phyloP scores from a whole-genome alignment of 2,797 vertebrate genomes.

The Varecia variegata region DNA sequence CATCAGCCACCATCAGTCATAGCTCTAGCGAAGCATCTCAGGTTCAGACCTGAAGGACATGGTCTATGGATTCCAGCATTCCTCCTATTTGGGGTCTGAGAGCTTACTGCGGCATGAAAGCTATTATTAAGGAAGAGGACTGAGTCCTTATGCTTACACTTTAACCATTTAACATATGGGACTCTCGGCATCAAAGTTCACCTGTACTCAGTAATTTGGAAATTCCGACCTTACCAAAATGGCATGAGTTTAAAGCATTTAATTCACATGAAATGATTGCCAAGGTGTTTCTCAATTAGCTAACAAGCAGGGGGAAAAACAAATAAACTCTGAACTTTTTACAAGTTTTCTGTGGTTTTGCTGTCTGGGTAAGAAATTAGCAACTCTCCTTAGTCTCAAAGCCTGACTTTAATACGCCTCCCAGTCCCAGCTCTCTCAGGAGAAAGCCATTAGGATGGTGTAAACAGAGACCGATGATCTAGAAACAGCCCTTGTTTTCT shows the following conservation, averaged over 20 bases:
- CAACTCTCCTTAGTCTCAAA: background rate
- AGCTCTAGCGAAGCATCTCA: background rate
- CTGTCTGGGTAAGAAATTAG: background rate
- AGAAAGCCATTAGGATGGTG: background rate
- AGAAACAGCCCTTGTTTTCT: slow-evolving; percentile 17
- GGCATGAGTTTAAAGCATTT: background rate
- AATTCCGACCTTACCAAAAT: slow-evolving; percentile 43
- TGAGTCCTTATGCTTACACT: background rate
- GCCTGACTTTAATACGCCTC: background rate
- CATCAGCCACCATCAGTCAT: background rate
- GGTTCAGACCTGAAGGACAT: background rate
- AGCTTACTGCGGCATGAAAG: background rate
- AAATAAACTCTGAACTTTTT: background rate
- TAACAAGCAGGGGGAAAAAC: background rate
- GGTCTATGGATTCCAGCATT: background rate
- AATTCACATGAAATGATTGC: slow-evolving; percentile 19
- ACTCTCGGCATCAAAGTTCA: slow-evolving; percentile 24
- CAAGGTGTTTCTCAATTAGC: slow-evolving; percentile 51
- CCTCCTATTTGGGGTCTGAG: background rate
- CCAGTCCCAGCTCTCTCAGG: background rate
- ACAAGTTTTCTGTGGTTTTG: slow-evolving; percentile 16
- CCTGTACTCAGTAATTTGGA: slow-evolving; percentile 57
- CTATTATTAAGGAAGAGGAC: background rate
- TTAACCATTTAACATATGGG: background rate
- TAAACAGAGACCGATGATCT: slow-evolving; percentile 31